Evolutionary conservation across 2,888 invertebrate genomes (phyloP), one percentile per base, ranked within the genome.

Genomic region (Drosophila percnosoma): DNA sequence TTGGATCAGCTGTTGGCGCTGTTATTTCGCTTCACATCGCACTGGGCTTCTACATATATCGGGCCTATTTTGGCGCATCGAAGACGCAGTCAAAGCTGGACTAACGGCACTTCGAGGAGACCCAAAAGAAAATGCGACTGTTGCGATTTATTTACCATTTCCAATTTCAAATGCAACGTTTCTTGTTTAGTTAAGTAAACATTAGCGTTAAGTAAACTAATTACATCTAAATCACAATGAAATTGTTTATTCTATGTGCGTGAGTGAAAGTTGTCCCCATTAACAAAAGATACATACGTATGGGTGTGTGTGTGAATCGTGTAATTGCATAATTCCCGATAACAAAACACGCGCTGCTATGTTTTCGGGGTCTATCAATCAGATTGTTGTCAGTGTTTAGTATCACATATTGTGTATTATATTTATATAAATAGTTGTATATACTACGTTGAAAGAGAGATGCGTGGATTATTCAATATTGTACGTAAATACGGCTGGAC

Each of bases 1-100:
- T 97, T 38, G 96, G 96, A 92, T 95, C 97, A 5, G 97, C 97
- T 31, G 95, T 96, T 45, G 94, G 96, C 53, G 96, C 97, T 0
- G 95, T 97, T 13, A 87, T 97, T 8, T 95, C 96, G 8, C 93
- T 97, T 61, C 97, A 97, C 91, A 90, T 96, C 74, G 96, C 97
- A 4, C 91, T 97, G 69, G 97, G 96, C 33, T 93, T 96, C 53
- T 97, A 96, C 90, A 96, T 97, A 86, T 96, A 95, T 91, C 95
- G 94, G 87, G 97, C 97, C 0, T 97, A 97, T 92, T 95, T 95
- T 80, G 95, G 89, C 1, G 73, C 63, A 4, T 70, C 75, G 34
- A 80, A 80, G 34, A 49, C 82, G n/a, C 75, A 75, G 51, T 45
- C 58, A 11, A 87, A 87, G 38, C 58, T 68, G 49, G 87, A 87